phyloP scores from a whole-genome alignment of 2,888 invertebrate genomes.

The Pediacus dermestoides region DNA sequence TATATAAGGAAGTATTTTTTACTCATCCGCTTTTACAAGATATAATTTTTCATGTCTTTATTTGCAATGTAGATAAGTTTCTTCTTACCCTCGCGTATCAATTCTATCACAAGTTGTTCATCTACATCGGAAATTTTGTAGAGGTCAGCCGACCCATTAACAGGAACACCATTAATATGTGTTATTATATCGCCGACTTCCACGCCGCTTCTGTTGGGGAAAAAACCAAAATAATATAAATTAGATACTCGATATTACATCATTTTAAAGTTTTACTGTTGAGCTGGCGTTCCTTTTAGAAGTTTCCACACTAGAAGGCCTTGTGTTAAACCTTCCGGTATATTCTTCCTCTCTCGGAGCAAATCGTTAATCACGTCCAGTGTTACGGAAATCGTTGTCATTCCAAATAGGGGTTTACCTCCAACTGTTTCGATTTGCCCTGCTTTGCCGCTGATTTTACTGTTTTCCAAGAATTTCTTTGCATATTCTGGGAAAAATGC shows the following conservation, averaged over 20 bases:
- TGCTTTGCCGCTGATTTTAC: slow-evolving; percentile 33
- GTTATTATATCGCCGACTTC: slow-evolving; percentile 84
- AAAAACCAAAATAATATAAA: slow-evolving; percentile 9
- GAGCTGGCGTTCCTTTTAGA: slow-evolving; percentile 81
- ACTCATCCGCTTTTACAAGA: no score
- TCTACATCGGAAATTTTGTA: slow-evolving; percentile 19
- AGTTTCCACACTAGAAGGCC: slow-evolving; percentile 89
- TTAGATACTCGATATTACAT: no score
- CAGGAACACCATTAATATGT: slow-evolving; percentile 61
- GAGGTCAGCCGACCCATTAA: slow-evolving; percentile 29
- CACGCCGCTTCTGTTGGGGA: slow-evolving; percentile 74
- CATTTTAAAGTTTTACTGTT: no score
- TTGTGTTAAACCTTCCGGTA: slow-evolving; percentile 64
- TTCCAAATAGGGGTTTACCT: slow-evolving; percentile 53
- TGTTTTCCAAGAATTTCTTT: slow-evolving; percentile 69
- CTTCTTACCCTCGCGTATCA: slow-evolving; percentile 22
- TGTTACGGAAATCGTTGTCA: slow-evolving; percentile 84
- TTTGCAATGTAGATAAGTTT: no score
- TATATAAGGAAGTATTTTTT: no score
- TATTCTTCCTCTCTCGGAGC: slow-evolving; percentile 60
- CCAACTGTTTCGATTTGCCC: slow-evolving; percentile 40
- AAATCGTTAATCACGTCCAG: slow-evolving; percentile 71
- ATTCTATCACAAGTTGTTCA: slow-evolving; percentile 13
- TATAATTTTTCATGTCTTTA: no score
- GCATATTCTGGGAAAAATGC: slow-evolving; percentile 58